Conservation (phyloP, 2,797 vertebrate genomes). For the Bradypus variegatus region DNA sequence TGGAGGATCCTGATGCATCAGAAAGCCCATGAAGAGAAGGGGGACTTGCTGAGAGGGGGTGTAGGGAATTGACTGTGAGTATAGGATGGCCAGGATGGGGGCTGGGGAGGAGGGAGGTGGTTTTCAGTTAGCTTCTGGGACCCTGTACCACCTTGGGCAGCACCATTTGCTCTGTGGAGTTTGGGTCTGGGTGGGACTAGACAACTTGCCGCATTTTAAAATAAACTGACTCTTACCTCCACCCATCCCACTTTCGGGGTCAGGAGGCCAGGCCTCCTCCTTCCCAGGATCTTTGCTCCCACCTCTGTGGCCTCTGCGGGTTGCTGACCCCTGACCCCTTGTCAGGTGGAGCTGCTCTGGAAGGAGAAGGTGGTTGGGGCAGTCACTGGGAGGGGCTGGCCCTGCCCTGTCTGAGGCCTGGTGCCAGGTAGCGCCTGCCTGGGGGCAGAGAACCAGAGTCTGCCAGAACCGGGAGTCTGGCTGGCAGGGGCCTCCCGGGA, state of each 20-base stretch:
- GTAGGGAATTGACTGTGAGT: neutral
- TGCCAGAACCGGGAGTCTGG: conserved; percentile 51
- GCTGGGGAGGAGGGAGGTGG: too few relatives aligned
- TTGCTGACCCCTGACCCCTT: neutral
- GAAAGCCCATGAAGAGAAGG: neutral
- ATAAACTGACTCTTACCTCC: neutral
- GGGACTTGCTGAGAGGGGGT: neutral
- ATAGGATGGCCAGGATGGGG: neutral
- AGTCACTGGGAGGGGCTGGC: conserved; percentile 55
- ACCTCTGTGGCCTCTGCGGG: neutral
- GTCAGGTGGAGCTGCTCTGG: conserved; percentile 31
- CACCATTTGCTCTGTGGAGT: neutral
- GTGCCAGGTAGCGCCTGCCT: conserved; percentile 54
- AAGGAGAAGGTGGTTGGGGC: conserved; percentile 39
- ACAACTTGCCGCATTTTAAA: neutral
- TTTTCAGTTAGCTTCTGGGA: conserved; percentile 19
- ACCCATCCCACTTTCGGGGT: neutral
- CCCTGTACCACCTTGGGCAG: neutral
- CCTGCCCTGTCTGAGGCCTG: conserved; percentile 58
- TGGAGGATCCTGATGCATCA: neutral
- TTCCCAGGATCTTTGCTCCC: neutral
- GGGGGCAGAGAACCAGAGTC: conserved; percentile 47
- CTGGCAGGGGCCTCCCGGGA: conserved; percentile 37
- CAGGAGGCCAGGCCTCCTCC: neutral
- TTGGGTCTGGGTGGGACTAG: neutral